A percentile compares a stretch with the other conserved stretches of the same genome.
phyloP scores from a whole-genome alignment of 2,888 invertebrate species.

The Dastarcus helophoroides region DNA sequence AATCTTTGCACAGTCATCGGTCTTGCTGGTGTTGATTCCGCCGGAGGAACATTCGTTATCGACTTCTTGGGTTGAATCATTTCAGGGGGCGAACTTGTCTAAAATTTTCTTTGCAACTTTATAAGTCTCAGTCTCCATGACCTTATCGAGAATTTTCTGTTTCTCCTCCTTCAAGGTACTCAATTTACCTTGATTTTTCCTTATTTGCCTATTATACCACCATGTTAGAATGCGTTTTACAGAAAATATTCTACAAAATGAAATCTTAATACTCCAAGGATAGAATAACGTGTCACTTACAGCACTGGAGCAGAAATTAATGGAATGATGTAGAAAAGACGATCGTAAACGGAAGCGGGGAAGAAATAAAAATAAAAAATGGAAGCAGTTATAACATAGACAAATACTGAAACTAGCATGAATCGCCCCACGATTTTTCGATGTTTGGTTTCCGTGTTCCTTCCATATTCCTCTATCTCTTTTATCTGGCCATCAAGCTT shows the following conservation, averaged over 20 bases:
- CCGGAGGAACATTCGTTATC: too few species aligned
- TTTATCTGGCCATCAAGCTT: conserved; percentile 69
- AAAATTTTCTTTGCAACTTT: conserved; percentile 85
- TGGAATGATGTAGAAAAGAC: conserved; percentile 65
- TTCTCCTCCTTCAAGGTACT: conserved; percentile 66
- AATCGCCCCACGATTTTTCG: conserved; percentile 73
- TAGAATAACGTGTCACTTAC: conserved; percentile 46
- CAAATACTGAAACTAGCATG: conserved; percentile 54
- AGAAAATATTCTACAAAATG: conserved; percentile 54
- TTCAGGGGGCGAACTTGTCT: conserved; percentile 67
- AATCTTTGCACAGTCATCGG: too few species aligned
- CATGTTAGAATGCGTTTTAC: conserved; percentile 71
- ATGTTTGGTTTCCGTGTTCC: conserved; percentile 68
- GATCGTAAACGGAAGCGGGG: conserved; percentile 60
- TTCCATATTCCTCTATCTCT: conserved; percentile 67
- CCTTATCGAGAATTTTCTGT: conserved; percentile 81
- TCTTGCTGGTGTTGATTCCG: conserved; percentile 13
- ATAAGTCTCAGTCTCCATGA: conserved; percentile 96
- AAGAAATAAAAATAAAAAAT: conserved; percentile 73
- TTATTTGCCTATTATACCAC: conserved; percentile 77
- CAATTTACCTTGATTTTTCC: conserved; percentile 64
- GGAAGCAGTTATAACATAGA: conserved; percentile 59
- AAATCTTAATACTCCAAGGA: not conserved
- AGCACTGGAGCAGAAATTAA: conserved; percentile 69
- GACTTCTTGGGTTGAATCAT: too few species aligned